Conservation (phyloP, 1,140 invertebrate genomes). For the Brachionus paranguensis region DNA sequence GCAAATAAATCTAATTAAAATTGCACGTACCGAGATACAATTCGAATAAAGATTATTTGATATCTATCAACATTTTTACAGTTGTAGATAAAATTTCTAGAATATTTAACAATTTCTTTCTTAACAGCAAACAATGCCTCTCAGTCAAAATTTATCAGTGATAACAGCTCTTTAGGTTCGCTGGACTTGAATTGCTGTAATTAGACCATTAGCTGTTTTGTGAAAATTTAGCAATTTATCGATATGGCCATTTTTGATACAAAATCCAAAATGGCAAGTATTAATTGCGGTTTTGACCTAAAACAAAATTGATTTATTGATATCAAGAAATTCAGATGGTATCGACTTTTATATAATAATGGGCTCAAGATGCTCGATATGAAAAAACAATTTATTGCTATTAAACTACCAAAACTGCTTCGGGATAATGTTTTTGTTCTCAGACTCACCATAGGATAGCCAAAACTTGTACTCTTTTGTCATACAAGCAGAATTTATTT, state of each 20-base stretch:
- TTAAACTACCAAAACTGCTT: background rate
- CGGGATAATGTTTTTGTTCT: background rate
- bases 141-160: background rate
- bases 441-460: background rate
- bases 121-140: background rate
- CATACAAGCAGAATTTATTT: background rate
- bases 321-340: background rate
- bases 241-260: background rate
- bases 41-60: background rate
- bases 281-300: slow-evolving; percentile 23
- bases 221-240: background rate
- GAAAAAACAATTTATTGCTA: background rate
- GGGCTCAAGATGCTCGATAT: slow-evolving; percentile 6
- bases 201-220: background rate
- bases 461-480: background rate
- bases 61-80: slow-evolving; percentile 34
- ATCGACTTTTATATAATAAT: slow-evolving; percentile 23
- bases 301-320: slow-evolving; percentile 31
- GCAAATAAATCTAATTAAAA: background rate
- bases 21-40: background rate
- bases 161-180: background rate
- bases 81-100: background rate
- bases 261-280: slow-evolving; percentile 4
- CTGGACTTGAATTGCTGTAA: background rate
- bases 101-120: background rate